Percentiles rank a stretch among this genome's conserved stretches.
phyloP scores from a whole-genome alignment of 2,888 invertebrate species.

The Nymphalis polychloros region DNA sequence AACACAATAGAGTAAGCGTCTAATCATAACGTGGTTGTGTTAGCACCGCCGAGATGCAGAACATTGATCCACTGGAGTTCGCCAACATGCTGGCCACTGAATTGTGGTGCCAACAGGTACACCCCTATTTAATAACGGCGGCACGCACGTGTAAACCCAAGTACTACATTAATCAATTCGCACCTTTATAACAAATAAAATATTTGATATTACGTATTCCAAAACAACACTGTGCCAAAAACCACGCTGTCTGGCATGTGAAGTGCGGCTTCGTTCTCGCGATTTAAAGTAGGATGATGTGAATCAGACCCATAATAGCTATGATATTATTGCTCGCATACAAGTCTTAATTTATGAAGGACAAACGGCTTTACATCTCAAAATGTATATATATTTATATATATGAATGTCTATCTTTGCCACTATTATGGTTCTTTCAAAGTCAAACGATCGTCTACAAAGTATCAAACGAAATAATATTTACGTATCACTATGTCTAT shows the following conservation, averaged over 20 bases:
- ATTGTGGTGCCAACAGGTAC: constrained; percentile 91
- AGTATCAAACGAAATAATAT: neutral
- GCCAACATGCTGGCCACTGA: constrained; percentile 92
- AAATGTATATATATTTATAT: too few species aligned
- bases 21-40: constrained; percentile 78
- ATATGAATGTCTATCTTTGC: neutral
- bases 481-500: neutral
- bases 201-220: constrained; percentile 16
- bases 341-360: constrained; percentile 20
- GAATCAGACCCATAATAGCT: constrained; percentile 34
- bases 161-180: constrained; percentile 2
- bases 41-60: constrained; percentile 67
- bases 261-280: constrained; percentile 19
- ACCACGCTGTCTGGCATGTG: constrained; percentile 40
- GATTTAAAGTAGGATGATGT: constrained; percentile 34
- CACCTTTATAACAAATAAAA: neutral
- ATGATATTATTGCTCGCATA: constrained; percentile 28
- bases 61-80: constrained; percentile 91
- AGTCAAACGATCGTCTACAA: too few species aligned
- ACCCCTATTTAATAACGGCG: constrained; percentile 21
- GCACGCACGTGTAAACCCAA: constrained; percentile 5
- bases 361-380: constrained; percentile 4
- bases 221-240: constrained; percentile 37
- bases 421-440: neutral
- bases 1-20: constrained; percentile 81